phyloP scores from a whole-genome alignment of 2,888 invertebrate genomes.

The Choristoneura rosaceana region DNA sequence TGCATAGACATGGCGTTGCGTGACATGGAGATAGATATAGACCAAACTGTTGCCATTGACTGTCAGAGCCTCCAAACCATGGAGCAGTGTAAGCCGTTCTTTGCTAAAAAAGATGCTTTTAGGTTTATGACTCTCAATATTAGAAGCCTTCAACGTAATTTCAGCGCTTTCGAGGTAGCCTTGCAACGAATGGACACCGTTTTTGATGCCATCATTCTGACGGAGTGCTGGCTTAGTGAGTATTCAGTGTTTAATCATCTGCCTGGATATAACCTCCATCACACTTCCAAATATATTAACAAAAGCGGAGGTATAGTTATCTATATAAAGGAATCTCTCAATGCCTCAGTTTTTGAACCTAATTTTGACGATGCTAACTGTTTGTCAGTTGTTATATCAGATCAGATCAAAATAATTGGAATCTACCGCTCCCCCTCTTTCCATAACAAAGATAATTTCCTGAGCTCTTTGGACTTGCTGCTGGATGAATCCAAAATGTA shows the following conservation, averaged over 20 bases:
- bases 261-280: background rate
- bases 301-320: background rate
- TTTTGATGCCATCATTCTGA: too few species aligned
- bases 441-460: background rate
- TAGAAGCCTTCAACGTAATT: background rate
- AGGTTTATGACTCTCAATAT: background rate
- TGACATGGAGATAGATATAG: background rate
- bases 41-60: too few species aligned
- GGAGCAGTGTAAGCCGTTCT: background rate
- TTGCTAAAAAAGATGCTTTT: background rate
- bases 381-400: background rate
- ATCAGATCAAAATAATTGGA: background rate
- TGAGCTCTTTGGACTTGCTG: background rate
- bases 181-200: too few species aligned
- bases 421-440: constrained; percentile 23
- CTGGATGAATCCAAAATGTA: background rate
- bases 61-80: background rate
- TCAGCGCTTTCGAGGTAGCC: too few species aligned
- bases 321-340: background rate
- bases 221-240: background rate
- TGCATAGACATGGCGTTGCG: background rate
- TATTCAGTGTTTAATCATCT: background rate
- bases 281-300: too few species aligned
- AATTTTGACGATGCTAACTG: background rate
- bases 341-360: background rate